Conservation (phyloP, 2,797 vertebrate species). For the Malurus splendens region DNA sequence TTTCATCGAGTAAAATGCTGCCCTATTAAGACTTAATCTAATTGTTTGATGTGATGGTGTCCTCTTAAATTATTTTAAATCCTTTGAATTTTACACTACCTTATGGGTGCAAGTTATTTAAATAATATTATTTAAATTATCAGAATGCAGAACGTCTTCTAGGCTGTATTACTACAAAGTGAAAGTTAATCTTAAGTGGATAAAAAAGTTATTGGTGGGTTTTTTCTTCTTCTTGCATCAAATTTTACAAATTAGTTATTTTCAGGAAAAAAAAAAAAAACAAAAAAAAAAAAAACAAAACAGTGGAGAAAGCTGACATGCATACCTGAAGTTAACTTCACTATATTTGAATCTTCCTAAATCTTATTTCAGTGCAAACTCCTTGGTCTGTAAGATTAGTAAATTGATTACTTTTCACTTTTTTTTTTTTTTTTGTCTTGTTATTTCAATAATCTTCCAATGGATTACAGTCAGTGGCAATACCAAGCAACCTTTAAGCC, state of each 20-base stretch:
- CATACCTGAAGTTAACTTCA: constrained; percentile 35
- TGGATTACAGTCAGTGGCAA: neutral
- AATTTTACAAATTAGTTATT: constrained; percentile 18
- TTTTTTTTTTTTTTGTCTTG: neutral
- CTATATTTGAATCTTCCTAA: constrained; percentile 56
- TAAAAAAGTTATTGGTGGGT: neutral
- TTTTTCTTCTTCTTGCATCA: neutral
- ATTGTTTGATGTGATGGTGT: neutral
- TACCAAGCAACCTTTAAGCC: neutral
- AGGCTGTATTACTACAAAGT: neutral
- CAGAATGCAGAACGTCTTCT: neutral
- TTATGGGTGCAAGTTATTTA: neutral
- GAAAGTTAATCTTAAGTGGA: neutral
- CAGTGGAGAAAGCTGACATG: constrained; percentile 20
- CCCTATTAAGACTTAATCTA: neutral
- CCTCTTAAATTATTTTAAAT: neutral
- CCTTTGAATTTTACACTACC: neutral
- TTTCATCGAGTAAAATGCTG: neutral
- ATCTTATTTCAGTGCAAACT: constrained; percentile 34
- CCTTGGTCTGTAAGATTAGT: constrained; percentile 28
- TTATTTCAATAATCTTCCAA: constrained; percentile 18
- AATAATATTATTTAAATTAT: neutral
- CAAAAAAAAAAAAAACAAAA: neutral
- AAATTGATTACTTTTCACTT: neutral
- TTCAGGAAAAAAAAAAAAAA: neutral